Base-by-base conservation (phyloP, 2,888 invertebrate species). In the Standfussiana lucernea region DNA sequence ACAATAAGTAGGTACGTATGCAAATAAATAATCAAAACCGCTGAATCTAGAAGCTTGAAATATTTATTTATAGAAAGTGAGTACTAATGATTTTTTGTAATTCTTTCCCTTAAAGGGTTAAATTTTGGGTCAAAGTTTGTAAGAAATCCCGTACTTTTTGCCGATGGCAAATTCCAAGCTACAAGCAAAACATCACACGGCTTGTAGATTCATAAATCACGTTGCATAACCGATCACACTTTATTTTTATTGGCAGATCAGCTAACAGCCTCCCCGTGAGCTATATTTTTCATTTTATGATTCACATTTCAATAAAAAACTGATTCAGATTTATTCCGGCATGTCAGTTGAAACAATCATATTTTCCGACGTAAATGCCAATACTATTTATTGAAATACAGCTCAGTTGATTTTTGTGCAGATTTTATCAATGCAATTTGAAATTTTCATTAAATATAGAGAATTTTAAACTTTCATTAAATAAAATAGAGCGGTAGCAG, bases 241-340 rank as follows among this genome's bases (percentile, higher is more conserved):
- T 56, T 59, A 64, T 61, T 50, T 73, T 71, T 62, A 83, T 70
- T 64, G 50, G 4, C 67, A 56, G 53, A 62, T 50, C 72, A 53
- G 53, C n/a, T 45, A 47, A 62, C 59, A 69, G 40, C 56, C 35
- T 4, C 45, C 32, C 24, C 65, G 24, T 24, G 32, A 78, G 65
- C 68, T 28, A 67, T 67, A 83, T 71, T 74, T 79, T 15, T 61
- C 74, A 42, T 71, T 74, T 67, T 74, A 67, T 45, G 47, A 67
- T 50, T 66, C 69, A 66, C 66, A 73, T 83, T 79, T 66, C 47
- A 62, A 37, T 67, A 42, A n/a, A 64, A 61, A 82, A 77, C 50
- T 77, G 68, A 53, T 35, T 72, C 72, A 64, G 83, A 83, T 69
- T 67, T 68, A 69, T 70, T 67, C 35, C 50, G 6, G 10, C 0